Evolutionary conservation across 1,140 invertebrate species (phyloP).

Genomic region (Conus ventricosus): DNA sequence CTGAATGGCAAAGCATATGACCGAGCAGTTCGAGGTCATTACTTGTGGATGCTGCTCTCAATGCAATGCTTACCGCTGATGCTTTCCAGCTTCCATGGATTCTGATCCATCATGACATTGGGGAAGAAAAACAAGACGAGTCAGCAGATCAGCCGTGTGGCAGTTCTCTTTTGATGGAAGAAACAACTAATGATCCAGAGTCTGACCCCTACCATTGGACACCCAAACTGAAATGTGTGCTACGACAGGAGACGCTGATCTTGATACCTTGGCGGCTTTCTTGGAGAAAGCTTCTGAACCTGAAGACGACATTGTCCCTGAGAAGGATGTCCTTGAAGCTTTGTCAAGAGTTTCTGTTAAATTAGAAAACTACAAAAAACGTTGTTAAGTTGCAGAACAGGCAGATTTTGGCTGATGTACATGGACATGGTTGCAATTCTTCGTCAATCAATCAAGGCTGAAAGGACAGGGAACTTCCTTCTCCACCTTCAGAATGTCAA

Average conservation of each 20-base stretch:
- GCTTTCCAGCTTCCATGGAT: not conserved
- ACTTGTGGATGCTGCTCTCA: constrained; percentile 45
- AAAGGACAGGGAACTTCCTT: too few species aligned
- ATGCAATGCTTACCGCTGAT: constrained; percentile 17
- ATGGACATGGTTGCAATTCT: constrained; percentile 43
- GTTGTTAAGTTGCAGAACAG: not conserved
- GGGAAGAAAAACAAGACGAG: too few species aligned
- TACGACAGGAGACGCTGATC: too few species aligned
- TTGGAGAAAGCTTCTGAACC: not conserved
- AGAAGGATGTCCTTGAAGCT: not conserved
- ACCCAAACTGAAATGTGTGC: too few species aligned
- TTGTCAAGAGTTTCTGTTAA: not conserved
- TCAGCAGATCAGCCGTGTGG: not conserved
- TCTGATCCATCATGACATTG: too few species aligned
- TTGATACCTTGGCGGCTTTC: not conserved
- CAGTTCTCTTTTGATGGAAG: not conserved
- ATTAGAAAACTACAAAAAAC: not conserved
- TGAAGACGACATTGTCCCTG: not conserved
- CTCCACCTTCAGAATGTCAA: too few species aligned
- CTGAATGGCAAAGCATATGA: constrained; percentile 71
- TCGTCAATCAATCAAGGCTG: constrained; percentile 29
- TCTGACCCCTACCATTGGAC: not conserved
- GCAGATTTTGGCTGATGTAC: constrained; percentile 46
- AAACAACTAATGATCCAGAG: not conserved
- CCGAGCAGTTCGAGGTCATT: constrained; percentile 73